Evolutionary conservation across 2,113 vertebrate genomes (phyloP).

Genomic region (Lophius piscatorius): DNA sequence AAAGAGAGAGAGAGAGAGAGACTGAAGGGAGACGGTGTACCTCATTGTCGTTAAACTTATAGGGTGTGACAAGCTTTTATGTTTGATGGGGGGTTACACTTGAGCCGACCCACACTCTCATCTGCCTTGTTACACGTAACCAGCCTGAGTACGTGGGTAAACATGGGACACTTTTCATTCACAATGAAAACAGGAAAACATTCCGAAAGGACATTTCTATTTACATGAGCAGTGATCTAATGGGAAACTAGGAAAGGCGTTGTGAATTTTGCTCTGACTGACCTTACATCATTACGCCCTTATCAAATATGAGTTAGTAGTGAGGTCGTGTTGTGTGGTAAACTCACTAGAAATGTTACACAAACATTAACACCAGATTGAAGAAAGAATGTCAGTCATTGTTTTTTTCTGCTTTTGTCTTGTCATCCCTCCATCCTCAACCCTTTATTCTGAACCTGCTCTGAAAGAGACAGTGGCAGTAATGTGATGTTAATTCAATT

Average conservation of each 20-base stretch:
- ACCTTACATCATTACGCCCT: too few species aligned
- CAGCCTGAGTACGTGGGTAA: too few species aligned
- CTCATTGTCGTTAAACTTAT: conserved; percentile 46
- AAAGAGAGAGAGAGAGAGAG: conserved; percentile 1
- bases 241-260: too few species aligned
- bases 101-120: conserved; percentile 26
- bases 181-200: too few species aligned
- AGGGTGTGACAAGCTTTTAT: conserved; percentile 42
- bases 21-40: conserved; percentile 3
- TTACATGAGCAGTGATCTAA: too few species aligned
- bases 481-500: conserved; percentile 46
- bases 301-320: too few species aligned
- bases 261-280: too few species aligned
- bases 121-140: conserved; percentile 24
- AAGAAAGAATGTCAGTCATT: conserved; percentile 19
- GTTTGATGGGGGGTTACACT: conserved; percentile 25
- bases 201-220: too few species aligned
- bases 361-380: too few species aligned
- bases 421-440: background rate
- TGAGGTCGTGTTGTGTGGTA: too few species aligned
- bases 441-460: conserved; percentile 22
- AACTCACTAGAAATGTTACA: too few species aligned
- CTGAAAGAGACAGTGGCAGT: conserved; percentile 2
- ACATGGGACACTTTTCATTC: too few species aligned
- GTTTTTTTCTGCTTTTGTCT: background rate